A percentile compares a stretch with the other conserved stretches of the same genome.
phyloP scores from a whole-genome alignment of 2,797 vertebrate species.

The Eupleurogrammus muticus region DNA sequence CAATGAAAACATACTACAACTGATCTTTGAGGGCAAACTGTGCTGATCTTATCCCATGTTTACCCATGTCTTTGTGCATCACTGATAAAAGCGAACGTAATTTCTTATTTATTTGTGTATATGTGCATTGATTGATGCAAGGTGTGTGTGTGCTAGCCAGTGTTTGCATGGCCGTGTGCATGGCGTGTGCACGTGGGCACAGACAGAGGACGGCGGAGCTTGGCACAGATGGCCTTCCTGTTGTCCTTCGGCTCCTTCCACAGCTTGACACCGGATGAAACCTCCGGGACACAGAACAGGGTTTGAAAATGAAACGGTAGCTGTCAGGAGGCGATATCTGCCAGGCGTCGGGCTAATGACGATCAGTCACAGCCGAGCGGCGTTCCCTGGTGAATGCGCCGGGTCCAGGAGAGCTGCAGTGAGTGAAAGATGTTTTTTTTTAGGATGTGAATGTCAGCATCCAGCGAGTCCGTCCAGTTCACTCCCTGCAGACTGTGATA shows the following conservation, averaged over 20 bases:
- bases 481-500: neutral
- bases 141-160: neutral
- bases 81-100: slow-evolving; percentile 14
- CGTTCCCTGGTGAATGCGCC: slow-evolving; percentile 14
- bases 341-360: slow-evolving; percentile 6
- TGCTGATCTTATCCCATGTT: neutral
- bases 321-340: slow-evolving; percentile 17
- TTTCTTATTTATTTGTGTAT: slow-evolving; percentile 16
- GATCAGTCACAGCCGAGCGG: slow-evolving; percentile 11
- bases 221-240: slow-evolving; percentile 70
- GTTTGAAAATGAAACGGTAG: slow-evolving; percentile 22
- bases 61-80: neutral
- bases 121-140: slow-evolving; percentile 33
- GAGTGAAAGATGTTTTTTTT: neutral
- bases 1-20: neutral
- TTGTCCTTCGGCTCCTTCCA: slow-evolving; percentile 48
- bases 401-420: neutral
- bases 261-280: slow-evolving; percentile 56
- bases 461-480: neutral
- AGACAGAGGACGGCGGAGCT: slow-evolving; percentile 40
- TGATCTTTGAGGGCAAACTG: neutral
- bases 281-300: neutral
- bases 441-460: neutral
- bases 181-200: slow-evolving; percentile 57
- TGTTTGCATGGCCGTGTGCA: slow-evolving; percentile 8